Conservation (phyloP, 1,140 invertebrate species). For the Drosophila murphyi region DNA sequence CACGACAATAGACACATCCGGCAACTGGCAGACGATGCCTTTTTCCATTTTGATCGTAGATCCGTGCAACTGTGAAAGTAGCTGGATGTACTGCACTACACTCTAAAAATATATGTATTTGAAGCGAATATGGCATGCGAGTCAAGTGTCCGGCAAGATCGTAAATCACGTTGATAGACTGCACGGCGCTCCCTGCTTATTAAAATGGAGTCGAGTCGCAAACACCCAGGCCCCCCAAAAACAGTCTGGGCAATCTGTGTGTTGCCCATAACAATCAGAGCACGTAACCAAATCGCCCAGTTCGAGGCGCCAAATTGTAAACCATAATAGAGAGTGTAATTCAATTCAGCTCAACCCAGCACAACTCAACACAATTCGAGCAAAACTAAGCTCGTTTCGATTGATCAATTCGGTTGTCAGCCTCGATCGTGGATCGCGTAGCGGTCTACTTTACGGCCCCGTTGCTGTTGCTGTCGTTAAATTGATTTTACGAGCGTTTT, state of each 20-base stretch:
- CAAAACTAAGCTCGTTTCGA: conserved; percentile 13
- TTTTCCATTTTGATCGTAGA: background rate
- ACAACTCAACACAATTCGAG: background rate
- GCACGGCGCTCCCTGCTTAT: conserved; percentile 23
- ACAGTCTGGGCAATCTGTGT: conserved; percentile 2
- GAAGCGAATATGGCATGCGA: conserved; percentile 34
- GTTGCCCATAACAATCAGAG: conserved; percentile 39
- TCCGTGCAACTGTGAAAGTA: conserved; percentile 55
- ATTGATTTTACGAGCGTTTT: conserved; percentile 76
- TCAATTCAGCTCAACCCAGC: background rate
- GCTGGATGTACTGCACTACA: background rate
- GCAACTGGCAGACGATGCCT: conserved; percentile 33
- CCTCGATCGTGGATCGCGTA: conserved; percentile 18
- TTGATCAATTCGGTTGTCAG: conserved; percentile 60
- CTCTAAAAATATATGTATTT: background rate
- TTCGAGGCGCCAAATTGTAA: conserved; percentile 41
- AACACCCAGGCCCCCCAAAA: conserved; percentile 39
- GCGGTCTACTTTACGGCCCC: conserved; percentile 27
- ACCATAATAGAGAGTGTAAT: conserved; percentile 9
- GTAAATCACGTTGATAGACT: conserved; percentile 71
- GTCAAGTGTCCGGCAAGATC: conserved; percentile 59
- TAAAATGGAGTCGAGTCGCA: conserved; percentile 9
- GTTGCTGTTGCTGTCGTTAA: conserved; percentile 67
- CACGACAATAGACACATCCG: conserved; percentile 25
- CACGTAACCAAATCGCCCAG: conserved; percentile 28